Evolutionary conservation across 2,888 invertebrate genomes (phyloP).

Genomic region (Hirtodrosophila duncani): DNA sequence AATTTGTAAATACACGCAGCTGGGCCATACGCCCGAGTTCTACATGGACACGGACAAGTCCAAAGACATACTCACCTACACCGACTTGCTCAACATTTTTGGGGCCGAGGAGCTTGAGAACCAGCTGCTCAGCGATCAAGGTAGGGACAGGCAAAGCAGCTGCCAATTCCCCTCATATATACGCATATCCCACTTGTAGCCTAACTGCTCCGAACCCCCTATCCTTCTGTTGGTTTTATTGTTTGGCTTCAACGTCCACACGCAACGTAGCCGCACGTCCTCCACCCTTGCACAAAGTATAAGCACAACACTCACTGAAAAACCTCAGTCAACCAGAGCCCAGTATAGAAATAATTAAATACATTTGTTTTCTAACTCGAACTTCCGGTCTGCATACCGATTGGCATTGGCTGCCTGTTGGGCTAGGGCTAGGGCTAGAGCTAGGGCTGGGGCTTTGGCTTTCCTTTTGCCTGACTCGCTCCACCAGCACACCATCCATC

Average conservation of each 20-base stretch:
- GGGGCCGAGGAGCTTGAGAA: slow-evolving; percentile 84
- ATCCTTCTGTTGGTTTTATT: slow-evolving; percentile 23
- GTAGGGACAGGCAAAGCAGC: slow-evolving; percentile 77
- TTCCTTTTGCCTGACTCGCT: slow-evolving; percentile 33
- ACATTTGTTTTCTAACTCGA: slow-evolving; percentile 56
- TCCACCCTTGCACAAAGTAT: slow-evolving; percentile 7
- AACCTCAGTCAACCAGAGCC: too few species aligned
- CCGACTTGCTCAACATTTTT: slow-evolving; percentile 83
- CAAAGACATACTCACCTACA: slow-evolving; percentile 84
- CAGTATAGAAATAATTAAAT: slow-evolving; percentile 64
- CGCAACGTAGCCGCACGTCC: slow-evolving; percentile 1
- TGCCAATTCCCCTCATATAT: too few species aligned
- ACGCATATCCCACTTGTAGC: slow-evolving; percentile 13
- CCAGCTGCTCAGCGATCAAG: slow-evolving; percentile 88
- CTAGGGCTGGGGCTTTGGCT: too few species aligned
- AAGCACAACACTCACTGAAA: background rate
- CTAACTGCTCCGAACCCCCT: slow-evolving; percentile 8
- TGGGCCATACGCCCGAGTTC: slow-evolving; percentile 88
- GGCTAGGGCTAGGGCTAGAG: background rate
- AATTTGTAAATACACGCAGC: slow-evolving; percentile 79
- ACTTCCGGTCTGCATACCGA: slow-evolving; percentile 47
- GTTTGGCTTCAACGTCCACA: slow-evolving; percentile 17
- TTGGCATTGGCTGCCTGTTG: slow-evolving; percentile 11
- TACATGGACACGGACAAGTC: slow-evolving; percentile 82
- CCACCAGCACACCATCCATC: too few species aligned